Base-by-base conservation (phyloP, 2,797 vertebrate genomes). In the Crenuchus spilurus region DNA sequence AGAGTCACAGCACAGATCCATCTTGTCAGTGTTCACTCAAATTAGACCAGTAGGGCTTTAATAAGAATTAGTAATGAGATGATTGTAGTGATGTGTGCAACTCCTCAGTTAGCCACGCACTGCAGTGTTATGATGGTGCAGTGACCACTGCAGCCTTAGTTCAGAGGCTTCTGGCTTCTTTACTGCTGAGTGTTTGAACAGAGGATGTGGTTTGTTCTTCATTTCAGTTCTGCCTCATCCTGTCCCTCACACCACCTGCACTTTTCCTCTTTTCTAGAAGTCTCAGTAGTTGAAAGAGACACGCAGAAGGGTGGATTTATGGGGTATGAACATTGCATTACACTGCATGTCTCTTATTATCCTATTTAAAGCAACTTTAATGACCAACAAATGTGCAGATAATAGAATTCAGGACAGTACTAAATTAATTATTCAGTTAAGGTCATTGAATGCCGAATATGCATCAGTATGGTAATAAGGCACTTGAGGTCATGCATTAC, bases 181-280 rank as follows among this genome's bases (percentile, higher is more conserved):
- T n/a, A n/a, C n/a, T n/a, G n/a, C n/a, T n/a, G n/a, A n/a, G n/a
- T n/a, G n/a, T 46, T 46, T 46, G 41, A 58, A 33, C 39, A 37
- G 42, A 70, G 11, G 31, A 61, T 6, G 48, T 39, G 33, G 26
- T 62, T 39, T 52, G 24, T 37, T 5, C 18, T 35, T 54, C 8
- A 64, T 64, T 55, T 73, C 0, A 46, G 46, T 46, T 33, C 30
- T 13, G 14, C 51, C 31, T 37, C 4, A 33, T 20, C 18, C 37
- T 18, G 10, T 6, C 55, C 33, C 20, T 5, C n/a, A 24, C 13
- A 7, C 20, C 0, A 41, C 58, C 35, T 24, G 2, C 35, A 61
- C 4, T 18, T 11, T 78, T 44, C 30, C 30, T 33, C 8, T 57
- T 70, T 76, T n/a, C n/a, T 52, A 80, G 77, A 84, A 73, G 61